A percentile compares a stretch with the other conserved stretches of the same genome.
These are phyloP conservation scores for Silurus asotus DNA, from an alignment of 2,113 vertebrate genomes.

Conservation along the genomic window DNA sequence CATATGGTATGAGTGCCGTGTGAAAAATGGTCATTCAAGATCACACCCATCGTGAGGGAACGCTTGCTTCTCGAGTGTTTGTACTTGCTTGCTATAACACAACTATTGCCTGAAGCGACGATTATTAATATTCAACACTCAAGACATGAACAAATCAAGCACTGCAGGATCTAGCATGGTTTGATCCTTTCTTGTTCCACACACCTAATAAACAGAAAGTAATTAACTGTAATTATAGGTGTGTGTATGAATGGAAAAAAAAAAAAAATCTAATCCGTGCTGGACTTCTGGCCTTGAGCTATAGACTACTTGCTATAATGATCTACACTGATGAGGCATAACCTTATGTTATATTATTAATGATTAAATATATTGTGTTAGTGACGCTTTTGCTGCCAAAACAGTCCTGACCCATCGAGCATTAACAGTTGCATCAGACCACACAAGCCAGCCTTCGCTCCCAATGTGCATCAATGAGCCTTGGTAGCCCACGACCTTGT, in stretches of 20 bases:
- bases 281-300: neutral
- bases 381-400: no score
- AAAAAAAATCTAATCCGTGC: neutral
- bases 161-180: neutral
- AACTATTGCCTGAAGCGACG: neutral
- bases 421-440: no score
- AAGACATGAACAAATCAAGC: neutral
- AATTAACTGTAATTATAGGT: neutral
- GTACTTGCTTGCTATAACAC: neutral
- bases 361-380: no score
- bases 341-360: no score
- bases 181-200: neutral
- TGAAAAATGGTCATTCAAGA: neutral
- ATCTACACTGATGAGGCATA: neutral
- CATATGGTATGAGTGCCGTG: no score
- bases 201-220: neutral
- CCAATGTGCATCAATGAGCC: no score
- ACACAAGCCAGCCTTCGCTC: no score
- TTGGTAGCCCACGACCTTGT: no score
- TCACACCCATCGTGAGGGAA: neutral
- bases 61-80: neutral
- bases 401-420: no score
- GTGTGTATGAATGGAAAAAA: neutral
- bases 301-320: neutral
- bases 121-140: neutral